Base-by-base conservation (phyloP, 1,140 invertebrate species). In the Cephus cinctus region DNA sequence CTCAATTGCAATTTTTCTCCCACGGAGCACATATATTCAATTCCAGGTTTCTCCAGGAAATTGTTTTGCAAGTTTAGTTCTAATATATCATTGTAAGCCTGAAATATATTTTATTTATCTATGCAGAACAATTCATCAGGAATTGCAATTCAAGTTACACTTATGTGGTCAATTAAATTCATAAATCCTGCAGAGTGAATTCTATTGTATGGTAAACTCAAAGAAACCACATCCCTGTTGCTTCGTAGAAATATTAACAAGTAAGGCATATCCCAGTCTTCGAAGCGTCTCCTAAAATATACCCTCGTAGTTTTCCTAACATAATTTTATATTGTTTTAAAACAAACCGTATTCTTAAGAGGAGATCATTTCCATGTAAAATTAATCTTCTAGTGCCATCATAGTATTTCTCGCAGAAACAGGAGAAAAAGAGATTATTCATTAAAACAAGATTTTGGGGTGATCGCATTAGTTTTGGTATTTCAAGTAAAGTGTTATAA, bases 11-110 rank as follows among this genome's bases (percentile, higher is more conserved):
- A 47, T 23, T 65, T 61, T 9, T 62, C 52, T 3, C 65, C 63
- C n/a, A 72, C 64, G 47, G 69, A 60, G 1, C 65, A 57, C 43
- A 81, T 47, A 50, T 69, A 56, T 19, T 57, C 47, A 19, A 79
- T 64, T 6, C 78, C 76, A 34, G 25, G 25, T 14, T 64, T 57
- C 2, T 64, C 71, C 18, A 84, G 63, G 34, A 80, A 56, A 52
- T 83, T 83, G 43, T 77, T 75, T 59, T 76, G 74, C 1, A 83
- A 52, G 59, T 81, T 78, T 8, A 83, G 50, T 54, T 81, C 70
- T 45, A 76, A 57, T 23, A 84, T 41, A 43, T 66, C 47, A 20
- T 76, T 65, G n/a, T 63, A 40, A 1, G 11, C 6, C 48, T 60
- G 11, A 31, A 65, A 59, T 47, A 54, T 43, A 11, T 50, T 19